Base-by-base conservation (phyloP, 1,140 invertebrate species). In the Daktulosphaira vitifoliae region DNA sequence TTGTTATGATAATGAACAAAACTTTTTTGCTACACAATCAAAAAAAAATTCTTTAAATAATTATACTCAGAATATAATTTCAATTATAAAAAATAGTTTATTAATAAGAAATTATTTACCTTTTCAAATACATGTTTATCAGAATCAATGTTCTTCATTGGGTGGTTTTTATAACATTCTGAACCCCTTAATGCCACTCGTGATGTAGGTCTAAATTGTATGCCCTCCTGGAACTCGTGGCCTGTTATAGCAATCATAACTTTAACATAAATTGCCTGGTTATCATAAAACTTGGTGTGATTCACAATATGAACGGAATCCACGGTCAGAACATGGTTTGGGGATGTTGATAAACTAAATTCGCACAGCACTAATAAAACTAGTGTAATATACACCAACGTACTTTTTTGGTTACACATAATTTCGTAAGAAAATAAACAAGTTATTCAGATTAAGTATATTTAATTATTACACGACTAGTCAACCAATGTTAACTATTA, bases 201-300 rank as follows among this genome's bases (percentile, higher is more conserved):
- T 4, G 49, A 67, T 5, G 66, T 65, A 18, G 52, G 56, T 49
- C 62, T 66, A 48, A 69, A 39, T 26, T 53, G 59, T 18, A 67
- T 66, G 9, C 39, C 46, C 18, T 29, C 33, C 25, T 52, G 25
- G 23, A 69, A 56, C 42, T 59, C 51, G 11, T 50, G 26, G n/a
- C 68, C 68, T 5, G 18, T 9, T 18, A 69, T 11, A 9, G 23
- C 51, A 16, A 69, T 20, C 3, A 53, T 67, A 15, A 67, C 9
- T 22, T 44, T 67, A 23, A 62, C 53, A 3, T 53, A 65, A 15
- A 56, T 37, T 16, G 42, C 49, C 1, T 46, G 18, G 16, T 48
- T 62, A 2, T 53, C 16, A 37, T 20, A 48, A 18, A 67, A 20
- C 48, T 23, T 54, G 11, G 46, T 64, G 15, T 67, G 52, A 13